These are phyloP conservation scores for Oncorhynchus masou DNA, from an alignment of 2,113 vertebrate species.

Conservation along the genomic window DNA sequence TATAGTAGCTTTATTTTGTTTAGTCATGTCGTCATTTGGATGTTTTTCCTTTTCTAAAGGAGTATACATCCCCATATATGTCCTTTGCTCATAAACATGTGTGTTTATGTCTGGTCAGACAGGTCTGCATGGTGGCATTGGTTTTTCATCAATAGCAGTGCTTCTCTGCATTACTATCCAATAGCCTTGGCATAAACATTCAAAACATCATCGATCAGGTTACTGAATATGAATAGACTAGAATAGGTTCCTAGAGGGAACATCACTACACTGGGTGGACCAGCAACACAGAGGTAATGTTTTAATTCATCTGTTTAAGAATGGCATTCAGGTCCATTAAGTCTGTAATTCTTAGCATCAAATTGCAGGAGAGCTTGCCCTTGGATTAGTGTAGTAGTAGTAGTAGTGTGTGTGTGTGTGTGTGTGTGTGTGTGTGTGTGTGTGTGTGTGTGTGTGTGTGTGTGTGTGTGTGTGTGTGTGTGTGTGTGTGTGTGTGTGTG, in stretches of 20 bases:
- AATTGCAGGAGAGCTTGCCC: not conserved
- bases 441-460: not conserved
- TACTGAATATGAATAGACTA: too few relatives aligned
- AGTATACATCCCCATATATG: not conserved
- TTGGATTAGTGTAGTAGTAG: not conserved
- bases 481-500: not conserved
- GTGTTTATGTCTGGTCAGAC: not conserved
- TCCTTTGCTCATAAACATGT: not conserved
- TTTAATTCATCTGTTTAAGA: not conserved
- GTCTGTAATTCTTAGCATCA: not conserved
- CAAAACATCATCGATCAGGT: not conserved
- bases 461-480: not conserved
- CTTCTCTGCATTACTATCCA: not conserved
- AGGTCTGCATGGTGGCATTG: not conserved
- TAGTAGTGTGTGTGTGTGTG: too few relatives aligned
- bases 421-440: too few relatives aligned
- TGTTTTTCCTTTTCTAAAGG: not conserved
- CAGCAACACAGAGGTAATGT: too few relatives aligned
- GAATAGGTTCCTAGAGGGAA: too few relatives aligned
- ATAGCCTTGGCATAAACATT: not conserved
- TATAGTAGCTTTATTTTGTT: not conserved
- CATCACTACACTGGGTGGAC: too few relatives aligned
- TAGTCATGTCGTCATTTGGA: not conserved
- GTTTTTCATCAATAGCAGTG: not conserved
- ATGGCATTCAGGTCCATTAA: not conserved